Evolutionary conservation across 2,888 invertebrate genomes (phyloP).

Genomic region (Drosophila buzzatii): DNA sequence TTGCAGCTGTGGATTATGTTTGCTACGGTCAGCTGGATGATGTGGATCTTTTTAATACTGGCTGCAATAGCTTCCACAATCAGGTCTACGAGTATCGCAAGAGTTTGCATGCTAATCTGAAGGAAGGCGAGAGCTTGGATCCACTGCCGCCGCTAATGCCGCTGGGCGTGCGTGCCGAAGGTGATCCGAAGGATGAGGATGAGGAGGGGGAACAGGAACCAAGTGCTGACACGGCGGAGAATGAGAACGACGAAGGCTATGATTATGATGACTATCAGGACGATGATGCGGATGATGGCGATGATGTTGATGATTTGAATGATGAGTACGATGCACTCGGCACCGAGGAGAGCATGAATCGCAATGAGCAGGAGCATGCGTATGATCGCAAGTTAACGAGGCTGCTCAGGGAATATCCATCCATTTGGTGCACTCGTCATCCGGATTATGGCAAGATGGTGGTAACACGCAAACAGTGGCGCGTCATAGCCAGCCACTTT

Average conservation of each 20-base stretch:
- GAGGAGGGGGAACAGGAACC: slow-evolving; percentile 34
- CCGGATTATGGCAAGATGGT: slow-evolving; percentile 82
- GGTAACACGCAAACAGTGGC: slow-evolving; percentile 81
- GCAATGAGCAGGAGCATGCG: slow-evolving; percentile 80
- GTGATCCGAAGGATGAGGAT: slow-evolving; percentile 65
- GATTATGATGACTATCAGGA: slow-evolving; percentile 38
- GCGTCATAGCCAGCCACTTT: slow-evolving; percentile 79
- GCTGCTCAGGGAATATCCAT: slow-evolving; percentile 78
- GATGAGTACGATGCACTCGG: slow-evolving; percentile 62
- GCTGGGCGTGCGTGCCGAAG: slow-evolving; percentile 69
- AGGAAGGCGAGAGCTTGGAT: slow-evolving; percentile 66
- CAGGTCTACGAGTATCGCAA: slow-evolving; percentile 83
- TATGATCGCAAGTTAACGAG: slow-evolving; percentile 81
- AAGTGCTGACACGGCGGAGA: slow-evolving; percentile 20
- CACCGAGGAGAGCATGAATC: slow-evolving; percentile 81
- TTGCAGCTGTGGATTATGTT: slow-evolving; percentile 82
- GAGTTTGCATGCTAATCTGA: slow-evolving; percentile 80
- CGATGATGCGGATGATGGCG: slow-evolving; percentile 58
- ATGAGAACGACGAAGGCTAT: slow-evolving; percentile 37
- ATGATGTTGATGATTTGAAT: slow-evolving; percentile 63
- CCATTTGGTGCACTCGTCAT: slow-evolving; percentile 82
- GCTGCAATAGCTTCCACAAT: slow-evolving; percentile 81
- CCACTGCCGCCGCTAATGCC: slow-evolving; percentile 78
- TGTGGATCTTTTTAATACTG: slow-evolving; percentile 81
- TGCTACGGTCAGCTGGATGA: slow-evolving; percentile 83